phyloP scores from a whole-genome alignment of 2,888 invertebrate genomes.

The Polyommatus icarus region DNA sequence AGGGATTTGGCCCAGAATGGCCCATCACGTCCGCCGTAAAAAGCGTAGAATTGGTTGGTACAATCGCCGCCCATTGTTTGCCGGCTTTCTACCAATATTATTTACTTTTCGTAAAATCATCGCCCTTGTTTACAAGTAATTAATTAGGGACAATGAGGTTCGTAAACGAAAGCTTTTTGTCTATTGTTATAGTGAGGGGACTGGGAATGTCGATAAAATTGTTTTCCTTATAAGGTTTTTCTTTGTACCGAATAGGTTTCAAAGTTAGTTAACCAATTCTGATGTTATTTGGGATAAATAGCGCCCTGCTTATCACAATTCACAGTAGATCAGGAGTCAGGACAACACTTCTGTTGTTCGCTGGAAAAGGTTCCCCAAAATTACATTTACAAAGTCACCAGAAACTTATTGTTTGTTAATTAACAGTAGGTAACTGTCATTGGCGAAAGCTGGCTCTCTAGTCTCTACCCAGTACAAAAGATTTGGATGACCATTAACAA shows the following conservation, averaged over 20 bases:
- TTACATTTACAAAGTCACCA: too few relatives aligned
- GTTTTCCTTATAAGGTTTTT: not conserved
- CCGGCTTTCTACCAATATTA: conserved; percentile 67
- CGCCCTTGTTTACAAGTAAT: conserved; percentile 77
- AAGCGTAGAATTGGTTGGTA: conserved; percentile 62
- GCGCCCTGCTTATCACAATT: too few relatives aligned
- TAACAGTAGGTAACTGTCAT: too few relatives aligned
- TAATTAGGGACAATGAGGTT: conserved; percentile 73
- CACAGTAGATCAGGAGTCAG: too few relatives aligned
- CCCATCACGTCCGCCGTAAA: conserved; percentile 49
- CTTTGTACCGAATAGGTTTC: not conserved
- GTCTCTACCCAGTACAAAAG: too few relatives aligned
- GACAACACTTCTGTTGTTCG: too few relatives aligned
- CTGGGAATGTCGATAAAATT: conserved; percentile 7
- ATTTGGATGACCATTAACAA: too few relatives aligned
- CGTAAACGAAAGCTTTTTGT: conserved; percentile 52
- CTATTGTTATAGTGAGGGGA: conserved; percentile 53
- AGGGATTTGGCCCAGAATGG: conserved; percentile 40
- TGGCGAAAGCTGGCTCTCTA: too few relatives aligned
- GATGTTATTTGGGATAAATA: too few relatives aligned
- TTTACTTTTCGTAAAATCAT: conserved; percentile 78
- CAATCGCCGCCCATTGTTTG: conserved; percentile 68
- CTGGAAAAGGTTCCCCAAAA: too few relatives aligned
- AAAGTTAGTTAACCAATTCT: too few relatives aligned
- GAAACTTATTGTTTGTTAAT: too few relatives aligned